A percentile compares a stretch with the other conserved stretches of the same genome.
Conservation (phyloP, 2,888 invertebrate species). For the Andrena dorsata region DNA sequence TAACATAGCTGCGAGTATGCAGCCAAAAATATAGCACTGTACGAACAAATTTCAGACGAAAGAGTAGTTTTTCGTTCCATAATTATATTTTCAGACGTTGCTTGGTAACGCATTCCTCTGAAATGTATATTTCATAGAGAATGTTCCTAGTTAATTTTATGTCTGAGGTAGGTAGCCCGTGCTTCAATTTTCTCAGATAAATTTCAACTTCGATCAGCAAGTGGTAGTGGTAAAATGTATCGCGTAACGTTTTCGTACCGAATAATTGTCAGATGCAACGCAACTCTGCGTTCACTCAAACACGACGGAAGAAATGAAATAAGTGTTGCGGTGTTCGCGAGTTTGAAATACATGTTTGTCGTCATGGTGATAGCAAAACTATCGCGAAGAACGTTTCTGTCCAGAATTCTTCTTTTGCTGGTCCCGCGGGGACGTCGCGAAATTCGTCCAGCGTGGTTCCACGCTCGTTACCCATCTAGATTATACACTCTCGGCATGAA, state of each 20-base stretch:
- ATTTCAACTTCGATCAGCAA: background rate
- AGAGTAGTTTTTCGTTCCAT: no score
- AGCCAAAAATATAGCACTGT: no score
- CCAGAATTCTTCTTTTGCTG: background rate
- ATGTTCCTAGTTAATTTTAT: background rate
- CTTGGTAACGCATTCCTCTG: no score
- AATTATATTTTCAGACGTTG: no score
- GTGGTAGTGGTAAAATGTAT: background rate
- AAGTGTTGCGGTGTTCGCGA: background rate
- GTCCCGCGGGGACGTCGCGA: constrained; percentile 3
- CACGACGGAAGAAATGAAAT: background rate
- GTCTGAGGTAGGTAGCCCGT: no score
- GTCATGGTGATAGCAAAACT: background rate
- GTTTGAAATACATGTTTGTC: background rate
- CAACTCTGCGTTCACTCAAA: background rate
- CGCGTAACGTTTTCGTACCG: background rate
- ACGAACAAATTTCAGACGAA: no score
- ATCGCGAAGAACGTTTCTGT: background rate
- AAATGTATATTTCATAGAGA: constrained; percentile 2
- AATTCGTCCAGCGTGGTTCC: constrained; percentile 20
- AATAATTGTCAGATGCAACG: background rate
- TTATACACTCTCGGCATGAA: constrained; percentile 46
- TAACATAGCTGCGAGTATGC: constrained; percentile 1
- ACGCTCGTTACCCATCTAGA: constrained; percentile 36
- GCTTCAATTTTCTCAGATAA: background rate